Base-by-base conservation (phyloP, 1,140 invertebrate genomes). In the Papilio glaucus region DNA sequence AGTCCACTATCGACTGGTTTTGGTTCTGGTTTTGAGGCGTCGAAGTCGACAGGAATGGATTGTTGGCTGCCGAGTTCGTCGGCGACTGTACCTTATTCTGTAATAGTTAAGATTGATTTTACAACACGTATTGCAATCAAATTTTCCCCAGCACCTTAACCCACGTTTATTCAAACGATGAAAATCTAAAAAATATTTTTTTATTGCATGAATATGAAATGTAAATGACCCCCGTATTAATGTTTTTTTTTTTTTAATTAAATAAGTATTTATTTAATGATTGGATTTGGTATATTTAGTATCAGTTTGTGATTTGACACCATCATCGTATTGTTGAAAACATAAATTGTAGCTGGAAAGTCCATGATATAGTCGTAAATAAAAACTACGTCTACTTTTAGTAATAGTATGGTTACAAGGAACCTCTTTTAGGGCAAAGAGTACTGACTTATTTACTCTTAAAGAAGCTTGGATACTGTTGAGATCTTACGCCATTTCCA, bases 1-100 rank as follows among this genome's bases (percentile, higher is more conserved):
- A 91, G 93, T 98, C 97, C 39, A 97, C 95, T 79, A 97, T 96
- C 38, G 96, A 95, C 85, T 96, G 96, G 80, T 94, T 93, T 69
- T 93, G 92, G 78, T 92, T 38, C 60, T 77, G 76, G 37, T 57
- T 72, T 33, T 69, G 65, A 79, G 18, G 87, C 24, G 85, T 80
- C 10, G 93, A 94, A 21, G 95, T 94, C 75, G 95, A 96, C 76
- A 98, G 94, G 94, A 98, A 98, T 75, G 98, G 97, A 94, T 98
- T 98, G 87, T 97, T 98, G 65, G 95, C 93, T 74, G 95, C 94
- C 18, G 93, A 94, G 85, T 94, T 94, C 61, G 96, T 95, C 10
- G 96, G 95, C 63, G 96, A 97, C 77, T 96, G 96, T 70, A 97
- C 95, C 90, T 97, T 97, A 57, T 96, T 96, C 96, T 97, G 90